A percentile compares a stretch with the other conserved stretches of the same genome.
Evolutionary conservation across 2,797 vertebrate genomes (phyloP).

Genomic region (Nannoperca obscura): DNA sequence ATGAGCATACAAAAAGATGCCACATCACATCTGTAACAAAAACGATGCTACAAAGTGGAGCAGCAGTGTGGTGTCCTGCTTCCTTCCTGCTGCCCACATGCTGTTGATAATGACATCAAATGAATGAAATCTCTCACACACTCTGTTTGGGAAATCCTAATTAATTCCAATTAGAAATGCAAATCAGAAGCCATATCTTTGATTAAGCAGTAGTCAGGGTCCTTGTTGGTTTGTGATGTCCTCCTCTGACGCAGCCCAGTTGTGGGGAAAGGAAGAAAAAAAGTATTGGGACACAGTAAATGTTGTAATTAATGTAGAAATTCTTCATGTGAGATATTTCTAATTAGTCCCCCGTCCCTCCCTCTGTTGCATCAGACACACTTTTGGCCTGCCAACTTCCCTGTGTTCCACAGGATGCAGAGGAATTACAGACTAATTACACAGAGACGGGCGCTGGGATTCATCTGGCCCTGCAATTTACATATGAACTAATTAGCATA

Average conservation of each 20-base stretch:
- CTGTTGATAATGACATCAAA: slow-evolving; percentile 47
- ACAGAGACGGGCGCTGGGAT: slow-evolving; percentile 78
- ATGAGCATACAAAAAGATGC: too few relatives aligned
- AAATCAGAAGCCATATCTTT: slow-evolving; percentile 83
- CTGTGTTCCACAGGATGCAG: slow-evolving; percentile 73
- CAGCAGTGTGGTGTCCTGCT: not conserved
- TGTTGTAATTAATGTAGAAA: slow-evolving; percentile 85
- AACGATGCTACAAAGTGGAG: too few relatives aligned
- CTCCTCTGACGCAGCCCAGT: slow-evolving; percentile 76
- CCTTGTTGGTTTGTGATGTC: slow-evolving; percentile 85
- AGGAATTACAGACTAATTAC: slow-evolving; percentile 85
- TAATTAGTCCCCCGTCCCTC: slow-evolving; percentile 81
- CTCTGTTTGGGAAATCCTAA: slow-evolving; percentile 68
- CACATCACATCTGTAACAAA: too few relatives aligned
- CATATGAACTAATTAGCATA: slow-evolving; percentile 81
- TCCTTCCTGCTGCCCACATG: slow-evolving; percentile 3
- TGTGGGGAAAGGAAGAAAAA: slow-evolving; percentile 49
- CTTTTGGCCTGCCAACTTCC: slow-evolving; percentile 64
- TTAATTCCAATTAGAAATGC: slow-evolving; percentile 86
- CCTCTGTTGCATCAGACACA: slow-evolving; percentile 62
- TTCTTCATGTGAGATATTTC: slow-evolving; percentile 77
- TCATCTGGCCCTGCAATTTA: slow-evolving; percentile 76
- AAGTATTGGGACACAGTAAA: slow-evolving; percentile 75
- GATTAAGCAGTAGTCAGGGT: slow-evolving; percentile 81
- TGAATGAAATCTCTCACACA: slow-evolving; percentile 47